phyloP scores from a whole-genome alignment of 2,113 vertebrate genomes.

The Lucifuga dentata region DNA sequence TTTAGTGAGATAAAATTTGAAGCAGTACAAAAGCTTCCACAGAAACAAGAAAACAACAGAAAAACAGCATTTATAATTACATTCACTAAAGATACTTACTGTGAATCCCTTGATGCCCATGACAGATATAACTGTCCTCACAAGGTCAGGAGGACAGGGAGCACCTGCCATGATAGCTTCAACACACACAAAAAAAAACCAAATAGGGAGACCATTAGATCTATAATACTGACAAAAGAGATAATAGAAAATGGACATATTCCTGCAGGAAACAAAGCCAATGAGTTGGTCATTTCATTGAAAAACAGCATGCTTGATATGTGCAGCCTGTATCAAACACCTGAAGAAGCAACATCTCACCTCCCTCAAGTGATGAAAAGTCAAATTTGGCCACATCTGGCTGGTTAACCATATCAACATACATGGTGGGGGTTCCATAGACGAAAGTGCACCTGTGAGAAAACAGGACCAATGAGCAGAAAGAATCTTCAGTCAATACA shows the following conservation, averaged over 20 bases:
- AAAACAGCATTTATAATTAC: too few species aligned
- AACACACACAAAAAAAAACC: constrained; percentile 32
- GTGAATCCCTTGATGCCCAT: constrained; percentile 83
- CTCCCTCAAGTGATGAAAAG: constrained; percentile 83
- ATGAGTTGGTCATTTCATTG: not conserved
- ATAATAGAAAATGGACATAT: not conserved
- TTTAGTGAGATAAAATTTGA: not conserved
- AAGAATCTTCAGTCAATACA: not conserved
- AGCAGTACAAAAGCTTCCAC: too few species aligned
- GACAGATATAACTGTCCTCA: constrained; percentile 75
- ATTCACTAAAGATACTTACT: constrained; percentile 83
- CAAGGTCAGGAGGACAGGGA: constrained; percentile 86
- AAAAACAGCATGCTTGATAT: too few species aligned
- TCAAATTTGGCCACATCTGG: constrained; percentile 83
- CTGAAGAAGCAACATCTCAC: constrained; percentile 75
- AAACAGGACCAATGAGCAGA: not conserved
- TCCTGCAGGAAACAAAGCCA: too few species aligned
- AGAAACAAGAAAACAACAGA: too few species aligned
- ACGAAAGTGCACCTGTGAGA: constrained; percentile 83
- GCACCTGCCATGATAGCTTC: constrained; percentile 90
- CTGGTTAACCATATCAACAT: constrained; percentile 88
- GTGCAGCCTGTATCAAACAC: not conserved
- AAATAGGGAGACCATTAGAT: not conserved
- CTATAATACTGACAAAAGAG: not conserved
- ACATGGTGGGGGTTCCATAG: constrained; percentile 95